Evolutionary conservation across 2,797 vertebrate genomes (phyloP), one percentile per base, ranked within the genome.

Genomic region (Poecilia gillii): DNA sequence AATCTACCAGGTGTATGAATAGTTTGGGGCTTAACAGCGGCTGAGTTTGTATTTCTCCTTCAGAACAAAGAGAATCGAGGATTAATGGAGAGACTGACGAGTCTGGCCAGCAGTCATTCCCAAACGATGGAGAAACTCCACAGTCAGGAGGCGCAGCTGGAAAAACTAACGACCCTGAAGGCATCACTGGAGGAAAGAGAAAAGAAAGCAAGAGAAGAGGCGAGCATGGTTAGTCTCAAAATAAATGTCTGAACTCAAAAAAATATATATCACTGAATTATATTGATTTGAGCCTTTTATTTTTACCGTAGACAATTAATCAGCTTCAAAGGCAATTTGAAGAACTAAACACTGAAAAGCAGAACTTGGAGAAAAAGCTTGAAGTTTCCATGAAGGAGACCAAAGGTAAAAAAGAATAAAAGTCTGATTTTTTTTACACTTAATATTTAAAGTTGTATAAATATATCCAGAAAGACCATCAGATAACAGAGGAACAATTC

Each of bases 41-140:
- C 36, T 57, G 28, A 84, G 70, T 75, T 49, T 16, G 0, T 75
- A 39, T 78, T 0, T 81, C 73, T 55, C 3, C 11, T 81, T 53
- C 84, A 99, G 99, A 97, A 90, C 90, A 99, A 95, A 93, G 98
- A 99, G 89, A 99, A 97, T 88, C 93, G 96, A 1, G 96, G 96
- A 2, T 89, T 99, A 81, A 83, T 98, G 95, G 99, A 99, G 85
- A 96, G 95, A 91, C 87, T 99, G 90, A 96, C 98, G 4, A 94
- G 11, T 75, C 87, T 99, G 84, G 96, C 97, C 33, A 94, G 92
- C 39, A 82, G 93, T n/a, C 97, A 96, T 25, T 91, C 95, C 25
- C 92, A 95, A 18, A 96, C 96, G 0, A 0, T 91, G 49, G 96
- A 97, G 20, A 97, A 91, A 80, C 93, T 97, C 87, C 97, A 98